Conservation (phyloP, 2,888 invertebrate genomes). For the Panopea generosa region DNA sequence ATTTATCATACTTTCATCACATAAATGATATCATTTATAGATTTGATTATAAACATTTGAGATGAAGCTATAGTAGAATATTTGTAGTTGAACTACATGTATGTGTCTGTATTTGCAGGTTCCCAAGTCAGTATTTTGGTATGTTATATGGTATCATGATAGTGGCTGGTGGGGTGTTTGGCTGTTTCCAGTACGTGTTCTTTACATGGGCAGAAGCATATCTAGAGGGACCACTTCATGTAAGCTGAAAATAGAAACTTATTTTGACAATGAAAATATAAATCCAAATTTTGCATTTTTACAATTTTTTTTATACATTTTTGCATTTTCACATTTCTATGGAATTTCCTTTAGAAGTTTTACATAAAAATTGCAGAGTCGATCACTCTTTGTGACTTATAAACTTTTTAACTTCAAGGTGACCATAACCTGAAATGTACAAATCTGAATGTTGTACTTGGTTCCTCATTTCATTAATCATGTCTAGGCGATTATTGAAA, state of each 20-base stretch:
- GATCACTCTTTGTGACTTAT: background rate
- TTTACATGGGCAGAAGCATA: conserved; percentile 70
- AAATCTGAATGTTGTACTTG: too few relatives aligned
- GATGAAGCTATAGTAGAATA: too few relatives aligned
- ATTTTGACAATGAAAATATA: background rate
- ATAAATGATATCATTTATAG: too few relatives aligned
- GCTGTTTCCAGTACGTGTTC: conserved; percentile 72
- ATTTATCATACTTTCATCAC: too few relatives aligned
- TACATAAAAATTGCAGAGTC: background rate
- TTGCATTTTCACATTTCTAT: background rate
- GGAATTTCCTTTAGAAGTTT: too few relatives aligned
- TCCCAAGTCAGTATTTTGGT: conserved; percentile 76
- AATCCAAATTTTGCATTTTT: background rate
- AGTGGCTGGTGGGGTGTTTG: conserved; percentile 66
- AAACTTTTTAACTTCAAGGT: too few relatives aligned
- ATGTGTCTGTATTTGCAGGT: too few relatives aligned
- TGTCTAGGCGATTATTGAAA: too few relatives aligned
- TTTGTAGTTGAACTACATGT: too few relatives aligned
- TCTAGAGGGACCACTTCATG: conserved; percentile 59
- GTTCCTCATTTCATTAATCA: too few relatives aligned
- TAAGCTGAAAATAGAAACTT: conserved; percentile 55
- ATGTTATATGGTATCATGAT: conserved; percentile 74
- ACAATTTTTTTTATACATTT: background rate
- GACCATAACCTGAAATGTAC: too few relatives aligned
- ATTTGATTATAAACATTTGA: too few relatives aligned